Conservation (phyloP, 2,888 invertebrate species). For the Liopterus haemorrhoidalis region DNA sequence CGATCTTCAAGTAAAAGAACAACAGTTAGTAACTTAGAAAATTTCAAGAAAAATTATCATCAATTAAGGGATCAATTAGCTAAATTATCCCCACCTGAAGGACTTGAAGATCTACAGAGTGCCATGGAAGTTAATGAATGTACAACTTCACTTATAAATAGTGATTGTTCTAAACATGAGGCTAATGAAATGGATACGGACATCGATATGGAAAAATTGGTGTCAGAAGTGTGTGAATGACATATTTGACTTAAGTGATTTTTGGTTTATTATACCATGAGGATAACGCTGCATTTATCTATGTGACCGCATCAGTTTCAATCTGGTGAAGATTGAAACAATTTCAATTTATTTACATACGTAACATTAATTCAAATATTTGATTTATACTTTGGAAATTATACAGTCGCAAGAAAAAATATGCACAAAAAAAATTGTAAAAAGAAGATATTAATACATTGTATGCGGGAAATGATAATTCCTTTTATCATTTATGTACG, state of each 20-base stretch:
- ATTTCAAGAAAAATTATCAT: constrained; percentile 43
- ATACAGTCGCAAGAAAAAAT: too few relatives aligned
- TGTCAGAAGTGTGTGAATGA: constrained; percentile 61
- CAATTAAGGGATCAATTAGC: constrained; percentile 80
- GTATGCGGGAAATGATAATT: not conserved
- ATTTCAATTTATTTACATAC: constrained; percentile 17
- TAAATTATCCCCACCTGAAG: constrained; percentile 73
- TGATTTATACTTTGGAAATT: too few relatives aligned
- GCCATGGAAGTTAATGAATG: constrained; percentile 41
- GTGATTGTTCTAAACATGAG: constrained; percentile 33
- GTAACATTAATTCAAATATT: too few relatives aligned
- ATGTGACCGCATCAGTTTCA: constrained; percentile 12
- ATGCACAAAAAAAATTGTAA: too few relatives aligned
- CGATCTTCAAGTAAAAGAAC: constrained; percentile 49
- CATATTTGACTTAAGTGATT: constrained; percentile 36
- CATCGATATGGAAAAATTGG: constrained; percentile 73
- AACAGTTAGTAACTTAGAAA: constrained; percentile 41
- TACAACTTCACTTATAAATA: constrained; percentile 36
- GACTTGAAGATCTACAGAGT: constrained; percentile 65
- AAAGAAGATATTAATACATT: too few relatives aligned
- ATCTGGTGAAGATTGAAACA: constrained; percentile 9
- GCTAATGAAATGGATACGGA: constrained; percentile 54
- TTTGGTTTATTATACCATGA: not conserved
- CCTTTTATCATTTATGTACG: constrained; percentile 20
- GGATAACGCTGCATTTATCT: constrained; percentile 19